These are phyloP conservation scores for Rhagoletis pomonella DNA, from an alignment of 1,140 invertebrate species.

Conservation along the genomic window DNA sequence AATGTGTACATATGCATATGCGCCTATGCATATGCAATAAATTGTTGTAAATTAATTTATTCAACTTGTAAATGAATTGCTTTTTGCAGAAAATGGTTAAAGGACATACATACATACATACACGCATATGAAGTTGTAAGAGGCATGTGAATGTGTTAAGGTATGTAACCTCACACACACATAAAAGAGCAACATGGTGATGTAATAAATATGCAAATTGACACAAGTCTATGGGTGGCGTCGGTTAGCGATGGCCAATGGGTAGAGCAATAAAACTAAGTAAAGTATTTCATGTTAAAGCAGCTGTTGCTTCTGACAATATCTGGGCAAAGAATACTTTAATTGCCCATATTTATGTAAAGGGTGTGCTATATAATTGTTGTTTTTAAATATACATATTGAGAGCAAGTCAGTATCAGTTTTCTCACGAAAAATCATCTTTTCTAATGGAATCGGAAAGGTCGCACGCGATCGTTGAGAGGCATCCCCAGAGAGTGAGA, in stretches of 20 bases:
- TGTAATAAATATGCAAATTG: slow-evolving; percentile 52
- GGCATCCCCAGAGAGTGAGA: too few relatives aligned
- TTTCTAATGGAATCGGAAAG: too few relatives aligned
- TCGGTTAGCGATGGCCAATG: background rate
- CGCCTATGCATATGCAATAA: slow-evolving; percentile 50
- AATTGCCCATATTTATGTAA: background rate
- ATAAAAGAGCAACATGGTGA: slow-evolving; percentile 25
- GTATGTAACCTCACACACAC: background rate
- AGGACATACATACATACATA: background rate
- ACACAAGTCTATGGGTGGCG: background rate
- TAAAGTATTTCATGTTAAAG: slow-evolving; percentile 4
- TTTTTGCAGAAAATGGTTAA: slow-evolving; percentile 1
- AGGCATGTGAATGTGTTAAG: too few relatives aligned
- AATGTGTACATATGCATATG: background rate
- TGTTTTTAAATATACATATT: too few relatives aligned
- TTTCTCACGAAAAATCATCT: too few relatives aligned
- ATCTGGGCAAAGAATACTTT: background rate
- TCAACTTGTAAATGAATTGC: slow-evolving; percentile 50
- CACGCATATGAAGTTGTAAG: too few relatives aligned
- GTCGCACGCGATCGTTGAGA: too few relatives aligned
- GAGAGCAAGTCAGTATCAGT: too few relatives aligned
- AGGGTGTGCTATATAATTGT: too few relatives aligned
- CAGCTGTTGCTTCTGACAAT: slow-evolving; percentile 13
- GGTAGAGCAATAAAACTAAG: background rate
- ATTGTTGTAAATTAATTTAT: slow-evolving; percentile 52